Evolutionary conservation across 1,140 invertebrate species (phyloP), one percentile per base, ranked within the genome.

Genomic region (Lerema accius): DNA sequence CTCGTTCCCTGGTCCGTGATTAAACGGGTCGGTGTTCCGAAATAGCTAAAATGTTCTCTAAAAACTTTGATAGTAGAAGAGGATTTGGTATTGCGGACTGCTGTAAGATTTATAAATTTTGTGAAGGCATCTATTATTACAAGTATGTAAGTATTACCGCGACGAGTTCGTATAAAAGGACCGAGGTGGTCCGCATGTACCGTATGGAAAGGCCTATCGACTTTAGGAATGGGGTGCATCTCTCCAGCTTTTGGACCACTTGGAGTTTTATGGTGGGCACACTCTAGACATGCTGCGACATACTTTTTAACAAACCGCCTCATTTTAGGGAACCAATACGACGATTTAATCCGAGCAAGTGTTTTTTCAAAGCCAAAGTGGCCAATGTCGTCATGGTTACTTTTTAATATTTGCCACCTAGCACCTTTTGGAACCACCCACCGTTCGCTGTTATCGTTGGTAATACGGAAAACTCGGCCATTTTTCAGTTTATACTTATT

Each of bases 281-380:
- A 49, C 11, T 49, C 11, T 14, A 49, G 13, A 15, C 46, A 49
- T 7, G 46, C 23, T 15, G 23, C 23, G 10, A 49, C 46, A 32
- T 49, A 49, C 10, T 49, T 49, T 15, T 15, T 49, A 9, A 23
- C 15, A 14, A 49, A 49, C 4, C 46, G 23, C 4, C 26, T 14
- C 46, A 49, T 49, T 13, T 49, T 49, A 32, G 46, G 46, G 13
- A 49, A 49, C 26, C 46, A 49, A 13, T 15, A 49, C 13, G 23
- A 14, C 10, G 10, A 11, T 13, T 49, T n/a, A 7, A 49, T 14
- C 9, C 26, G 23, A 4, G 13, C 11, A 2, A 49, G 11, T 13
- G 49, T 53, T 23, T 53, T 53, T 23, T 53, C 49, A 19, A 39
- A 19, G n/a, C 32, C 32, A 39, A 53, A 53, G 40, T 53, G 49